Evolutionary conservation across 2,113 vertebrate genomes (phyloP).

Genomic region (Spermophilus dauricus): DNA sequence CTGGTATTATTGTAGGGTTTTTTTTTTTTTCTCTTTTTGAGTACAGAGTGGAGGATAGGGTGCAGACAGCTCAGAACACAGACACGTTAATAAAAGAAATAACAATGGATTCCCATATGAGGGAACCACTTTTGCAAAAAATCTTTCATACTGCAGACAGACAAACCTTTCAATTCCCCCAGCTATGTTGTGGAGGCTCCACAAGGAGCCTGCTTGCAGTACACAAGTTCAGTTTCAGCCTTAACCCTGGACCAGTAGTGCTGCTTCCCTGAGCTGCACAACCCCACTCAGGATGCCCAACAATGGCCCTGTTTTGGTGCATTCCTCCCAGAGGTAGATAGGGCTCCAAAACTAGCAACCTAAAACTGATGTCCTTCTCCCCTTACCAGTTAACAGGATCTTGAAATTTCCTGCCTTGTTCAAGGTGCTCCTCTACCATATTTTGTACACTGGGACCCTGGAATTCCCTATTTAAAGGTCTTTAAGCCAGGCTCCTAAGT

Average conservation of each 20-base stretch:
- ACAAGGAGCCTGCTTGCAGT: background rate
- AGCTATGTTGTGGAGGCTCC: background rate
- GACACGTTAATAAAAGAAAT: background rate
- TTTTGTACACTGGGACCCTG: background rate
- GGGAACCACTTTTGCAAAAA: background rate
- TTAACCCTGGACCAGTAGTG: background rate
- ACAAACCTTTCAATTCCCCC: background rate
- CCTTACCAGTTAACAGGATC: background rate
- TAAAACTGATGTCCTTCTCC: rapidly evolving
- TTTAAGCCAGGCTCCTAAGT: background rate
- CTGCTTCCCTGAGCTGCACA: background rate
- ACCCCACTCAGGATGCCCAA: background rate
- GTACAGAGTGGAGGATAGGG: background rate
- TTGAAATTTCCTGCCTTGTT: background rate
- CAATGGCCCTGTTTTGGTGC: background rate
- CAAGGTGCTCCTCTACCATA: background rate
- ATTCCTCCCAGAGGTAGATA: rapidly evolving
- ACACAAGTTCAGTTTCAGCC: background rate
- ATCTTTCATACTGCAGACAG: background rate
- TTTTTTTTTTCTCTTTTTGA: background rate
- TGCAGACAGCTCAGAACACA: background rate
- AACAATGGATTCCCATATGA: background rate
- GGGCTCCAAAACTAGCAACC: background rate
- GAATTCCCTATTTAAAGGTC: background rate
- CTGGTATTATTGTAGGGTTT: background rate